A percentile compares a stretch with the other conserved stretches of the same genome.
These are phyloP conservation scores for Sesia bembeciformis DNA, from an alignment of 2,888 invertebrate genomes.

Conservation along the genomic window DNA sequence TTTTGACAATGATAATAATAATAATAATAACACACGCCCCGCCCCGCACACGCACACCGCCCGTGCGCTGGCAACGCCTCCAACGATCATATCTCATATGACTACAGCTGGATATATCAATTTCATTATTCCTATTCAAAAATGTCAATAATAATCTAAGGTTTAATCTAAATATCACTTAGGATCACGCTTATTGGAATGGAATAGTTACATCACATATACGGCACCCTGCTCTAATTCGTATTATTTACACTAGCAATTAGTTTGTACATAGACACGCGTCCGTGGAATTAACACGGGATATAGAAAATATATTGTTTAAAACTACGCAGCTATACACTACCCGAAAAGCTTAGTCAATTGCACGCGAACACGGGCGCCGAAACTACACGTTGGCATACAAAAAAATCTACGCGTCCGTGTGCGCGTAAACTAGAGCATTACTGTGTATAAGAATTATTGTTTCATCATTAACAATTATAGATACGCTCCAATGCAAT, in stretches of 20 bases:
- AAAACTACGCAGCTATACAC: background rate
- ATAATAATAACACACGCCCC: background rate
- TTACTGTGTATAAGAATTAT: no score
- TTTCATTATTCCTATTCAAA: background rate
- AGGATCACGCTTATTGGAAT: slow-evolving; percentile 45
- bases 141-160: slow-evolving; percentile 1
- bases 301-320: background rate
- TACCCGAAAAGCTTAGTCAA: background rate
- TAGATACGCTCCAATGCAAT: no score
- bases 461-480: no score
- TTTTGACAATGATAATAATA: background rate
- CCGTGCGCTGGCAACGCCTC: background rate
- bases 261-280: slow-evolving; percentile 25
- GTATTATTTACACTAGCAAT: slow-evolving; percentile 21
- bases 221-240: slow-evolving; percentile 34
- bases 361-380: background rate
- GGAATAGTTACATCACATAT: slow-evolving; percentile 43
- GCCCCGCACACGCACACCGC: background rate
- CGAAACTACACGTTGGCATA: no score
- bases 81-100: no score
- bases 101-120: no score
- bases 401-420: no score
- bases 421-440: no score
- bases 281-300: background rate
- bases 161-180: slow-evolving; percentile 37